Base-by-base conservation (phyloP, 1,140 invertebrate species). In the Triops cancriformis region DNA sequence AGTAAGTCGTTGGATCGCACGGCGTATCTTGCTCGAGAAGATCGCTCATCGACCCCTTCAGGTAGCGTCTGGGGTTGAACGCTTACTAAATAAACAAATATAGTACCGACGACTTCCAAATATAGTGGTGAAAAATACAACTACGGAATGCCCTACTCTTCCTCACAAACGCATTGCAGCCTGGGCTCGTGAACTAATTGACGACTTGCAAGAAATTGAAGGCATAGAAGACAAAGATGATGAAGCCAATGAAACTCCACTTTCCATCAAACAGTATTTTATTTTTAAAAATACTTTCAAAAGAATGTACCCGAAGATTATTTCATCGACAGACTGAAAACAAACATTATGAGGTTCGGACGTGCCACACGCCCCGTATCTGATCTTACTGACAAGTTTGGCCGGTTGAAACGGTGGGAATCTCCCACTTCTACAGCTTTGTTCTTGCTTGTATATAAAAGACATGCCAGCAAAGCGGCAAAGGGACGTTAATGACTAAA, bases 371-470 rank as follows among this genome's bases (percentile, higher is more conserved):
- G 73, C 14, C 64, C 77, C 18, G 26, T 78, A 10, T 41, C 77
- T 26, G 26, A 37, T 12, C 23, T 45, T 42, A 41, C 72, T 73
- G 77, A 78, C 27, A 74, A 73, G 5, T 23, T 78, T 43, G 72
- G 72, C 4, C 72, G 31, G 26, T 26, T 78, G 64, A 28, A 12
- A 12, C 77, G 76, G 23, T 81, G 80, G 80, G 78, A 81, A 73
- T 81, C 80, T 9, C 80, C 80, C 26, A 79, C 80, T 41, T 79
- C 80, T 72, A 80, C 80, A 7, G 76, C 80, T 42, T 73, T 81
- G n/a, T 79, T 79, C 73, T 74, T 81, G 27, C 28, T 80, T 42
- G 73, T 80, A 76, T 79, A 77, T 75, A 23, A 74, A 23, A n/a
- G n/a, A 41, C 4, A 7, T 26, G 18, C 42, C 12, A 27, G 18